Conservation (phyloP, 2,888 invertebrate genomes). For the Pocota personata region DNA sequence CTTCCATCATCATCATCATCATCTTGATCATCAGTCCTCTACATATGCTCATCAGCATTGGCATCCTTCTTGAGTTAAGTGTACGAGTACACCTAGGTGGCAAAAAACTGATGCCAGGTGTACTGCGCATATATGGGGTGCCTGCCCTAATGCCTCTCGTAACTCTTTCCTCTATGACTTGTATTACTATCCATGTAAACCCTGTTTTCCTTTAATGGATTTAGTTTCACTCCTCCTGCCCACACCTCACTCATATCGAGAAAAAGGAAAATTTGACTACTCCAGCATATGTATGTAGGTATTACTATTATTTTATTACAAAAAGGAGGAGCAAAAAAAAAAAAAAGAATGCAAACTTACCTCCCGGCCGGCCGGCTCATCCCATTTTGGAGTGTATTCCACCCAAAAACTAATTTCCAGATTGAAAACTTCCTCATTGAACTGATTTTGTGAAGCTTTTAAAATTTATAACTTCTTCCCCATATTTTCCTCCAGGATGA, state of each 20-base stretch:
- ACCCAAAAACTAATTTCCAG: constrained; percentile 75
- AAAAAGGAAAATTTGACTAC: constrained; percentile 46
- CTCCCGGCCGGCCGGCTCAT: not conserved
- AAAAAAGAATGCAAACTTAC: not conserved
- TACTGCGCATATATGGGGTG: not conserved
- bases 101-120: constrained; percentile 63
- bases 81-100: constrained; percentile 51
- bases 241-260: constrained; percentile 34
- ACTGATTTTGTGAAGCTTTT: constrained; percentile 75
- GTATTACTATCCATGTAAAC: constrained; percentile 47
- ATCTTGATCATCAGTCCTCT: constrained; percentile 29
- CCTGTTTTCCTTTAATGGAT: constrained; percentile 67
- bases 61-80: constrained; percentile 62
- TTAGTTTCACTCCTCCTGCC: constrained; percentile 36
- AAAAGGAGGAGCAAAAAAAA: constrained; percentile 10
- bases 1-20: constrained; percentile 18
- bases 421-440: constrained; percentile 76
- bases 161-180: constrained; percentile 18
- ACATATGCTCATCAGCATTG: constrained; percentile 1
- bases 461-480: constrained; percentile 75
- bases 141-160: constrained; percentile 16
- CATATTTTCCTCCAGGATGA: constrained; percentile 67
- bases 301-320: constrained; percentile 68
- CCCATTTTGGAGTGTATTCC: constrained; percentile 43
- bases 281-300: constrained; percentile 18